Evolutionary conservation across 2,113 vertebrate genomes (phyloP).

Genomic region (Noturus placidus): DNA sequence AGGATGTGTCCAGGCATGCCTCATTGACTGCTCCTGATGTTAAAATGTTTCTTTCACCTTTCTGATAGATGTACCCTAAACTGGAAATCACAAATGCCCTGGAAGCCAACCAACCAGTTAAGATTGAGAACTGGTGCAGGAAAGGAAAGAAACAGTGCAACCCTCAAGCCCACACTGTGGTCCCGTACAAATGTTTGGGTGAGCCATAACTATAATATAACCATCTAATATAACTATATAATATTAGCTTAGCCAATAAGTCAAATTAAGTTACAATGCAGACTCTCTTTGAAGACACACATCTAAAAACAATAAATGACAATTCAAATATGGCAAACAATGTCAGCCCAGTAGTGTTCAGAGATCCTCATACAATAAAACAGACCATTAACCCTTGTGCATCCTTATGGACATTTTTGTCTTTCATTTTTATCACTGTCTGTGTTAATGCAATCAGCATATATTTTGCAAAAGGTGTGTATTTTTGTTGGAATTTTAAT

Average conservation of each 20-base stretch:
- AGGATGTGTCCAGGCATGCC: slow-evolving; percentile 56
- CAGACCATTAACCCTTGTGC: too few species aligned
- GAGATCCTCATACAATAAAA: neutral
- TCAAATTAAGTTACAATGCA: neutral
- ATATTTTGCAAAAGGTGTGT: too few species aligned
- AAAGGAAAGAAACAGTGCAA: slow-evolving; percentile 90
- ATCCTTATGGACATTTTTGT: too few species aligned
- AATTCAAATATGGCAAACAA: neutral
- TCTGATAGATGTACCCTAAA: slow-evolving; percentile 87
- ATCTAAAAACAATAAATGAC: neutral
- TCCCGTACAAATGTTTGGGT: slow-evolving; percentile 97
- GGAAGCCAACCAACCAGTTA: slow-evolving; percentile 89
- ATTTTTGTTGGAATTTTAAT: too few species aligned
- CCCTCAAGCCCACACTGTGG: slow-evolving; percentile 83
- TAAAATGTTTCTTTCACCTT: slow-evolving; percentile 14
- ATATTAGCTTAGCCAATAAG: neutral
- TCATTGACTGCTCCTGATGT: neutral
- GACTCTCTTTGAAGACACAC: neutral
- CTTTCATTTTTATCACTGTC: too few species aligned
- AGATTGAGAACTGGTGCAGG: slow-evolving; percentile 92
- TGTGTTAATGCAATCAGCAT: too few species aligned
- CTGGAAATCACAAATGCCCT: slow-evolving; percentile 96
- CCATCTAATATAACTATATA: neutral
- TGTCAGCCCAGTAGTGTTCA: neutral
- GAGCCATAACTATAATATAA: slow-evolving; percentile 58